These are phyloP conservation scores for Phoebastria nigripes DNA, from an alignment of 2,797 vertebrate genomes.

Conservation along the genomic window DNA sequence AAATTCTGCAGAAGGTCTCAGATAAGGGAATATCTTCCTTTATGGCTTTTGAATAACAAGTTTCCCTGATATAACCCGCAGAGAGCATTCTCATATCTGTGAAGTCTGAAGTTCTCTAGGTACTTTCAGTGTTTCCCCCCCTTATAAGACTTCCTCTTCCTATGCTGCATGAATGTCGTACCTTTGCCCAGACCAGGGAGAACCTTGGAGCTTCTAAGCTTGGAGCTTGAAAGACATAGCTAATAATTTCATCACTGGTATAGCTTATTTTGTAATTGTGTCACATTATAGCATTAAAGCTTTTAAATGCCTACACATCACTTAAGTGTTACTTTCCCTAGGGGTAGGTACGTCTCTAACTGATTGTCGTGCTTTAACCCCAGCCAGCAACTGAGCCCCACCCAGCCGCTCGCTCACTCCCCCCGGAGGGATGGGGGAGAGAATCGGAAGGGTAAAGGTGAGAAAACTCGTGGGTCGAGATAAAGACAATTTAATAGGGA, in stretches of 20 bases:
- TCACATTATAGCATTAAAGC: background rate
- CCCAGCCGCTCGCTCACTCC: no score
- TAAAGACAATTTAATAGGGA: no score
- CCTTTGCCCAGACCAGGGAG: background rate
- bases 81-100: background rate
- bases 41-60: background rate
- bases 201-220: background rate
- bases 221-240: background rate
- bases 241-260: background rate
- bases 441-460: no score
- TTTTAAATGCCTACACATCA: background rate
- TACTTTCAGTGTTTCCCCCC: background rate
- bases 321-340: background rate
- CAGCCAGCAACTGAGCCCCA: no score
- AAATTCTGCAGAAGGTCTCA: background rate
- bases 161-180: background rate
- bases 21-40: conserved; percentile 20
- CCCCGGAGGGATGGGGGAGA: no score
- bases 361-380: no score
- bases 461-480: no score
- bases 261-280: background rate
- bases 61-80: background rate
- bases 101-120: background rate
- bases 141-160: background rate
- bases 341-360: background rate